Evolutionary conservation across 1,140 invertebrate species (phyloP).

Genomic region (Dendroctonus ponderosae): DNA sequence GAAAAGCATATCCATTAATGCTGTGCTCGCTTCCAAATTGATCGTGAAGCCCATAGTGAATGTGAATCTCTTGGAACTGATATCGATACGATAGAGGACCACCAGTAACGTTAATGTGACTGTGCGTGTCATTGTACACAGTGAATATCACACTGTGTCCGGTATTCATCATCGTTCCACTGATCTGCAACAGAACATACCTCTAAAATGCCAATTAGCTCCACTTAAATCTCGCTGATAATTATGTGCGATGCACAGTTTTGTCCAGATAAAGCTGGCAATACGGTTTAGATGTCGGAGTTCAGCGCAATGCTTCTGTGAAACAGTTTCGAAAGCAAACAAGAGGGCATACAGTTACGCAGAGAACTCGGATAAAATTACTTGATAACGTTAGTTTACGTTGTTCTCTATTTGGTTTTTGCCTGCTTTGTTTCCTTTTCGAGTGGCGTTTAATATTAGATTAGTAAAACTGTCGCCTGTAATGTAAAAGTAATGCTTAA

Average conservation of each 20-base stretch:
- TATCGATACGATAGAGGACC: slow-evolving; percentile 95
- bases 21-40: slow-evolving; percentile 88
- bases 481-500: slow-evolving; percentile 18
- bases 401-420: background rate
- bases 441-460: slow-evolving; percentile 9
- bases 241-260: too few species aligned
- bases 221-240: too few species aligned
- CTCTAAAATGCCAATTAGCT: too few species aligned
- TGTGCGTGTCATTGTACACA: slow-evolving; percentile 78
- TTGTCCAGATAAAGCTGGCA: too few species aligned
- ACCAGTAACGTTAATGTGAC: slow-evolving; percentile 86
- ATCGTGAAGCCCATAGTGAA: slow-evolving; percentile 84
- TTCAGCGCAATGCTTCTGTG: background rate
- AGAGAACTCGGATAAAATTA: slow-evolving; percentile 6
- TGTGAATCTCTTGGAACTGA: slow-evolving; percentile 87
- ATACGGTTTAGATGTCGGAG: too few species aligned
- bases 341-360: background rate
- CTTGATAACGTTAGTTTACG: slow-evolving; percentile 5
- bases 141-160: slow-evolving; percentile 92
- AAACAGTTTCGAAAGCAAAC: slow-evolving; percentile 3
- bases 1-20: slow-evolving; percentile 87
- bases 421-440: background rate
- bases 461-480: slow-evolving; percentile 7
- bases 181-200: slow-evolving; percentile 60
- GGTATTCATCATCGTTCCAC: slow-evolving; percentile 84